Evolutionary conservation across 2,113 vertebrate genomes (phyloP).

Genomic region (Marmota flaviventris): DNA sequence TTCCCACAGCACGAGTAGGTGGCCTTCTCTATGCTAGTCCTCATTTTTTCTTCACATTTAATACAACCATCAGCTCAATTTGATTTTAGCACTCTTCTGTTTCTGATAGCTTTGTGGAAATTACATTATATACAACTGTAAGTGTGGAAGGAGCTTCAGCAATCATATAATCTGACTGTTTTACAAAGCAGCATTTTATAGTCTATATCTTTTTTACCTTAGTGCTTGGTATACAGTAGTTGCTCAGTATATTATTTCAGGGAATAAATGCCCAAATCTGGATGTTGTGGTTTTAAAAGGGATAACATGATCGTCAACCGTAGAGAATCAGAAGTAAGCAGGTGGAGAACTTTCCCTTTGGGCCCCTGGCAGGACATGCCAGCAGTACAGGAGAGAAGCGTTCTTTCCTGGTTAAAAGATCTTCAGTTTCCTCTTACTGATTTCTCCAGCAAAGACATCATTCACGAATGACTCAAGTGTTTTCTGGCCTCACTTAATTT

Average conservation of each 20-base stretch:
- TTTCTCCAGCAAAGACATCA: constrained; percentile 13
- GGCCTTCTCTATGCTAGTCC: background rate
- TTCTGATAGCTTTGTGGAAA: background rate
- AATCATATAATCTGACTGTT: background rate
- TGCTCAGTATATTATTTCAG: background rate
- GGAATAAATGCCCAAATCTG: background rate
- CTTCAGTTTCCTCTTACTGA: background rate
- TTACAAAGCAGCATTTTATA: background rate
- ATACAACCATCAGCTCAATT: background rate
- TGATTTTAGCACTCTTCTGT: background rate
- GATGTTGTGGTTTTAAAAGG: background rate
- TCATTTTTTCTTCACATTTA: background rate
- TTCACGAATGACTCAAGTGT: background rate
- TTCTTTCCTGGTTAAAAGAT: background rate
- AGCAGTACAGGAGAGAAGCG: background rate
- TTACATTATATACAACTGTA: background rate
- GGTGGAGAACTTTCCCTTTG: background rate
- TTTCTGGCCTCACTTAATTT: background rate
- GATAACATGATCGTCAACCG: background rate
- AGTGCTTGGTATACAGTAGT: background rate
- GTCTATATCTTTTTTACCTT: background rate
- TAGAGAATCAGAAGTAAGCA: background rate
- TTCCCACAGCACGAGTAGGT: background rate
- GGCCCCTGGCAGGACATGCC: background rate
- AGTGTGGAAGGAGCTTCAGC: background rate